Base-by-base conservation (phyloP, 2,888 invertebrate species). In the Drosophila cracens region DNA sequence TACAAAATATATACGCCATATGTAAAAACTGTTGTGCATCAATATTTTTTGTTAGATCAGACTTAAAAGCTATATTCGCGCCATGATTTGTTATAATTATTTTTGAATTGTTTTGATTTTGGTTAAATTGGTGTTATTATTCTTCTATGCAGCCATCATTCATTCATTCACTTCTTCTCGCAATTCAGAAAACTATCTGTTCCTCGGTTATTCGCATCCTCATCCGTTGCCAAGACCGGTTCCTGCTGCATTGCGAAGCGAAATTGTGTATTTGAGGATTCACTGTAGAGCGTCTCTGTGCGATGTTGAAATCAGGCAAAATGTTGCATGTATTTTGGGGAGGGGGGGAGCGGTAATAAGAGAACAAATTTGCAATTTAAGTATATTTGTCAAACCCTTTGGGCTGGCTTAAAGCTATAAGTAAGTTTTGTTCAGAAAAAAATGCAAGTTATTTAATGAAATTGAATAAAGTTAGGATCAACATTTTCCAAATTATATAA, bases 261-360 rank as follows among this genome's bases (percentile, higher is more conserved):
- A 71, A 90, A 76, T 72, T 89, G 90, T 52, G 90, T 80, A 54
- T 79, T 84, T 31, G 79, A 38, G 58, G 89, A 81, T 81, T 90
- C 91, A 83, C 91, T 92, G 85, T 89, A 90, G 64, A 90, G 87
- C 75, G 79, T 87, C 79, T 89, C 89, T 89, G 69, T 29, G 64
- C 52, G 59, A 40, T 59, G 53, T 58, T 60, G 51, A 34, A 69
- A 59, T 69, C 46, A 46, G 52, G 70, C 66, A 82, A 79, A 68
- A 61, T 46, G 70, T 62, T 67, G 71, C 67, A 68, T 71, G 76
- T 78, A 57, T 38, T 16, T 29, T 48, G 53, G 52, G 60, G 34
- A 64, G 71, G 66, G 58, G 58, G 69, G 82, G 75, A 65, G 72
- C 66, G 82, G 76, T 83, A 85, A 88, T 68, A 89, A 88, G 74